Evolutionary conservation across 2,113 vertebrate genomes (phyloP).

Genomic region (Leptodactylus fuscus): DNA sequence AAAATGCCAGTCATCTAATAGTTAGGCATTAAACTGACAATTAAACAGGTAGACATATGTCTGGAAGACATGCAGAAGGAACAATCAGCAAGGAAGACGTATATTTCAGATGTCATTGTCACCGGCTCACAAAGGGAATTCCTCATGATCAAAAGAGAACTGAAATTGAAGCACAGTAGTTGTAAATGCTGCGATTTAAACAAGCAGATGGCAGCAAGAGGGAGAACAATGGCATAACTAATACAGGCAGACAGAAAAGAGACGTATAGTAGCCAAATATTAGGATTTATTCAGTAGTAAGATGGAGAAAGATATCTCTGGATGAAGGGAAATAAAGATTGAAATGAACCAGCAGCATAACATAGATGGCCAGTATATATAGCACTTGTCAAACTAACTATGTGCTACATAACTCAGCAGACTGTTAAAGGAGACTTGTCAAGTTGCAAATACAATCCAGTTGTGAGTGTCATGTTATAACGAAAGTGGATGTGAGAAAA

Average conservation of each 20-base stretch:
- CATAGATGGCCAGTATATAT: too few relatives aligned
- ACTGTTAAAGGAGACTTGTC: too few relatives aligned
- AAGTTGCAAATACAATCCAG: too few relatives aligned
- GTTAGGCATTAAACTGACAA: not conserved
- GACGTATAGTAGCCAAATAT: not conserved
- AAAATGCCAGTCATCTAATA: too few relatives aligned
- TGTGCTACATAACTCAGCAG: too few relatives aligned
- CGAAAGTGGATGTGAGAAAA: too few relatives aligned
- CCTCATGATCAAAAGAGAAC: conserved; percentile 22
- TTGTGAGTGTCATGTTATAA: too few relatives aligned
- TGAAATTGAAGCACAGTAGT: conserved; percentile 19
- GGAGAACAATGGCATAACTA: conserved; percentile 9
- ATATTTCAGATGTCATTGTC: conserved; percentile 17
- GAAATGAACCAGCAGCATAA: not conserved
- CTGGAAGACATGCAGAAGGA: not conserved
- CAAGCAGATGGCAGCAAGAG: not conserved
- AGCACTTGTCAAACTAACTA: too few relatives aligned
- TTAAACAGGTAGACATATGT: conserved; percentile 27
- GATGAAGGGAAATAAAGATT: not conserved
- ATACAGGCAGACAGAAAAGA: not conserved
- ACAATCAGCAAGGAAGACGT: conserved; percentile 1
- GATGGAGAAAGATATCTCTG: not conserved
- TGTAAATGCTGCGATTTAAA: not conserved
- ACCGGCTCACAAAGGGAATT: not conserved
- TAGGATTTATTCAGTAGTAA: not conserved